Conservation (phyloP, 2,113 vertebrate genomes). For the Ophiodon elongatus region DNA sequence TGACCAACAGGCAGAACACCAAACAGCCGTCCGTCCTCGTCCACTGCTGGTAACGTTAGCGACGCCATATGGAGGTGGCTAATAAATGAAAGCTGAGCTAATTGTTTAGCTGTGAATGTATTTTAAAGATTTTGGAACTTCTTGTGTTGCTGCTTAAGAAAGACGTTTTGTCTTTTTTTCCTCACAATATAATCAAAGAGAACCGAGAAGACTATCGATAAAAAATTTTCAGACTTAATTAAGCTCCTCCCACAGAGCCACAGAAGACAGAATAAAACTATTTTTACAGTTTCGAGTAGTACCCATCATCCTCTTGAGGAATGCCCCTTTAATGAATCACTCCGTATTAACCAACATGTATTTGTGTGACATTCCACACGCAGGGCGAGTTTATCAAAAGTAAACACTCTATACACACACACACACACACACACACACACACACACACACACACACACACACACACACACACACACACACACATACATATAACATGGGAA, state of each 20-base stretch:
- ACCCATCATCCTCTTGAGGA: neutral
- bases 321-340: slow-evolving; percentile 36
- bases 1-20: too few relatives aligned
- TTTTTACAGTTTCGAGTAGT: neutral
- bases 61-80: too few relatives aligned
- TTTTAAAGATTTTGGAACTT: too few relatives aligned
- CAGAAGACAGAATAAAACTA: neutral
- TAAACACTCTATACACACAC: slow-evolving; percentile 25
- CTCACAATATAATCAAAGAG: too few relatives aligned
- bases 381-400: slow-evolving; percentile 36
- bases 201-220: too few relatives aligned
- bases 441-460: slow-evolving; percentile 8
- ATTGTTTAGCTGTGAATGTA: too few relatives aligned
- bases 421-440: slow-evolving; percentile 10
- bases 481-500: slow-evolving; percentile 38
- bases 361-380: slow-evolving; percentile 8
- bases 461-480: slow-evolving; percentile 26
- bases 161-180: too few relatives aligned
- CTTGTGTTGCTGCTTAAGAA: too few relatives aligned
- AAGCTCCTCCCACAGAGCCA: neutral
- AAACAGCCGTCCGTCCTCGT: too few relatives aligned
- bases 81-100: too few relatives aligned
- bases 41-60: too few relatives aligned
- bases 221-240: neutral
- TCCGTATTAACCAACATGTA: neutral